Conservation (phyloP, 2,888 invertebrate genomes). For the Diaprepes abbreviatus region DNA sequence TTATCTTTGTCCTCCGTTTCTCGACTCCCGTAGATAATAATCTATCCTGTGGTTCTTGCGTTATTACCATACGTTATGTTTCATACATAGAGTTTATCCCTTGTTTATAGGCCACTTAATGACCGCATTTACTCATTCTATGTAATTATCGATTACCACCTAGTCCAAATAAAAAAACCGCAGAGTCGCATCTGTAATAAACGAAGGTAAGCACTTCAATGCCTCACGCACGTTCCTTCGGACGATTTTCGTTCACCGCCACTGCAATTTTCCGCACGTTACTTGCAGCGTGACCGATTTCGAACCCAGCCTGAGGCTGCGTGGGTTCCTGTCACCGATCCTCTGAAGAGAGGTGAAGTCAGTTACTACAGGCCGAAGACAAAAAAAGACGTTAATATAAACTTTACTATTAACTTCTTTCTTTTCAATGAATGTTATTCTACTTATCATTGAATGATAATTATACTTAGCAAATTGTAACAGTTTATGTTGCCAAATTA, state of each 20-base stretch:
- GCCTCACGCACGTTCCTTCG: conserved; percentile 30
- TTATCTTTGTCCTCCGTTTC: too few relatives aligned
- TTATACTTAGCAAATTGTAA: too few relatives aligned
- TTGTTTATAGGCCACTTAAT: too few relatives aligned
- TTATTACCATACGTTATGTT: too few relatives aligned
- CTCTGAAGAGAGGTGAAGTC: conserved; percentile 11
- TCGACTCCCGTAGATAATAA: too few relatives aligned
- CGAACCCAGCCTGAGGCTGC: conserved; percentile 21
- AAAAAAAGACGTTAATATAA: too few relatives aligned
- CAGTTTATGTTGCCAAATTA: too few relatives aligned
- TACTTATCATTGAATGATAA: too few relatives aligned
- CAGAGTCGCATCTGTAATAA: conserved; percentile 4
- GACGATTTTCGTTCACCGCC: conserved; percentile 13
- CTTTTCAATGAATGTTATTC: too few relatives aligned
- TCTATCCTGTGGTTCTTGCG: too few relatives aligned
- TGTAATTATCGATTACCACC: conserved; percentile 7
- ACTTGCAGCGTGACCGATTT: conserved; percentile 23
- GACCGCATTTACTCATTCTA: not conserved
- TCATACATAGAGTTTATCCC: too few relatives aligned
- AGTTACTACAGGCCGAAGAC: conserved; percentile 9
- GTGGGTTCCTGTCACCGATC: conserved; percentile 33
- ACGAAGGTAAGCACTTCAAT: conserved; percentile 2
- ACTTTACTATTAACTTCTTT: too few relatives aligned
- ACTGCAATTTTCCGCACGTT: conserved; percentile 30
- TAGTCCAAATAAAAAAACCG: not conserved